Percentiles rank a stretch among this genome's conserved stretches.
These are phyloP conservation scores for Thera obeliscata DNA, from an alignment of 2,888 invertebrate genomes.

Conservation along the genomic window DNA sequence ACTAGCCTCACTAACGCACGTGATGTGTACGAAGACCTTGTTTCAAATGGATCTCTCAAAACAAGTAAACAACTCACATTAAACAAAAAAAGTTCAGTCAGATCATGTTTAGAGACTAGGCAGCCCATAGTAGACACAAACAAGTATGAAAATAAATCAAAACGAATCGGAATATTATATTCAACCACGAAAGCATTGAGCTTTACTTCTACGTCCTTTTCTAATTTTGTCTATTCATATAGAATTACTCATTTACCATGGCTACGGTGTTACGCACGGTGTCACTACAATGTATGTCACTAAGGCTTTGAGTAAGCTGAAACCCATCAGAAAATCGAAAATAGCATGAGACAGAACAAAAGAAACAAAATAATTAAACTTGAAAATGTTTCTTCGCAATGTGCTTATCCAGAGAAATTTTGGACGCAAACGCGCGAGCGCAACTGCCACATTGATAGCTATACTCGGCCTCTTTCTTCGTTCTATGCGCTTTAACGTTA, in stretches of 20 bases:
- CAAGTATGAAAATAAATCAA: no score
- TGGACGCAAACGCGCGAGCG: conserved; percentile 78
- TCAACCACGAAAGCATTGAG: neutral
- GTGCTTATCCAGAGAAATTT: conserved; percentile 81
- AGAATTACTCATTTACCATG: neutral
- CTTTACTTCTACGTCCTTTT: neutral
- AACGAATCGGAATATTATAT: no score
- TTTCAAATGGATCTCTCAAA: no score
- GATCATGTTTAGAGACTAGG: neutral
- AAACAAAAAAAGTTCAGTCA: neutral
- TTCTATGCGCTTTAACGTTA: conserved; percentile 74
- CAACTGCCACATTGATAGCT: conserved; percentile 80
- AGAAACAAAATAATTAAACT: conserved; percentile 47
- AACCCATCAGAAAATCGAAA: no score
- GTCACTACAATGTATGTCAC: no score
- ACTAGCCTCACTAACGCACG: neutral
- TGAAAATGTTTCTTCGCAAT: conserved; percentile 82
- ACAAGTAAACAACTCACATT: no score
- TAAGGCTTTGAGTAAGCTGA: no score
- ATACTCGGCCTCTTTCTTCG: conserved; percentile 75
- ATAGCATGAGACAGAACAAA: neutral
- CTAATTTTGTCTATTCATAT: neutral
- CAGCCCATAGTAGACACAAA: no score
- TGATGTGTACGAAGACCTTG: neutral
- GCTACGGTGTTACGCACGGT: no score